Percentiles rank a stretch among this genome's conserved stretches.
Conservation (phyloP, 2,797 vertebrate genomes). For the Alosa sapidissima region DNA sequence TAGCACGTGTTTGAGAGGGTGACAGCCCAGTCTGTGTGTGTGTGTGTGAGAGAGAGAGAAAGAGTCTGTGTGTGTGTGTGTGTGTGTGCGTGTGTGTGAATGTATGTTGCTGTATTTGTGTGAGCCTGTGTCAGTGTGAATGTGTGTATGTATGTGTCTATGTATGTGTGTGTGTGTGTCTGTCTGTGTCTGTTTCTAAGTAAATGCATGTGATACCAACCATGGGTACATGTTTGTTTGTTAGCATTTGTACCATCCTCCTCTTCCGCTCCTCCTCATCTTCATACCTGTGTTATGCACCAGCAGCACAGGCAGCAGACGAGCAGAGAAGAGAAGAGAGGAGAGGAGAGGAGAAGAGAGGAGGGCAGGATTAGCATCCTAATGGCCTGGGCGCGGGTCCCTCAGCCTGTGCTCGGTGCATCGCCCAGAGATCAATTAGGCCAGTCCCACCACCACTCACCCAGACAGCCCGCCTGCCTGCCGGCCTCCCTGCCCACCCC, state of each 20-base stretch:
- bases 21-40: constrained; percentile 50
- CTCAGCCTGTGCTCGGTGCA: constrained; percentile 71
- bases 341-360: constrained; percentile 48
- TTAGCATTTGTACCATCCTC: neutral
- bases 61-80: neutral
- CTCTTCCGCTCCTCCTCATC: constrained; percentile 24
- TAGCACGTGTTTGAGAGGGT: constrained; percentile 57
- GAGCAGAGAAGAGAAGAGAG: constrained; percentile 36
- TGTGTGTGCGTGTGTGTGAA: neutral
- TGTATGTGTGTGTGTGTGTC: neutral
- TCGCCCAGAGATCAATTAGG: constrained; percentile 82
- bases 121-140: neutral
- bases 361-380: constrained; percentile 76
- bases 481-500: constrained; percentile 47
- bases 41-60: neutral
- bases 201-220: too few relatives aligned
- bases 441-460: constrained; percentile 48
- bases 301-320: constrained; percentile 34
- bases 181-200: neutral
- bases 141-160: neutral
- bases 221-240: too few relatives aligned
- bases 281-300: constrained; percentile 48
- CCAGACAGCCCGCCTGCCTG: constrained; percentile 50
- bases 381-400: constrained; percentile 76
- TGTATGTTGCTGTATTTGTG: neutral